Evolutionary conservation across 2,797 vertebrate species (phyloP).

Genomic region (Rhodeus uyekii): DNA sequence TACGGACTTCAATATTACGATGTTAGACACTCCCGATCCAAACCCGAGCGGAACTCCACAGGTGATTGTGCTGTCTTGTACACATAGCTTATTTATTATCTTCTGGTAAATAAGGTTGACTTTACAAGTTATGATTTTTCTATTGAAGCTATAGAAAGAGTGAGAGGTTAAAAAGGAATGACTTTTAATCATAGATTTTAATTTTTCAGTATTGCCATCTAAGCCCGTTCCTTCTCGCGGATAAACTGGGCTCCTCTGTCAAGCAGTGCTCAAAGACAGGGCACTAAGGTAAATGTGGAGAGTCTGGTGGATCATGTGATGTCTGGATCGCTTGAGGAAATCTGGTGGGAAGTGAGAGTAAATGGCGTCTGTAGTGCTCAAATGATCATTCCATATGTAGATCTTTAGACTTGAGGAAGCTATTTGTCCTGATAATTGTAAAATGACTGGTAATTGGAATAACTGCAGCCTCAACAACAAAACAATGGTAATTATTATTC

Average conservation of each 20-base stretch:
- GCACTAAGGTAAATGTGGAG: conserved; percentile 44
- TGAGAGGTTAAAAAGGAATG: neutral
- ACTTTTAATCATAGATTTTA: neutral
- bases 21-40: conserved; percentile 52
- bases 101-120: neutral
- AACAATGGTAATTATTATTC: neutral
- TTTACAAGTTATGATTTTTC: neutral
- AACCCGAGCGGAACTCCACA: conserved; percentile 53
- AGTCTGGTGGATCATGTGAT: neutral
- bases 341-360: conserved; percentile 1
- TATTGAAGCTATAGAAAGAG: neutral
- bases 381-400: neutral
- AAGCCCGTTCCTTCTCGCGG: conserved; percentile 73
- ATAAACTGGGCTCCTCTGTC: conserved; percentile 66
- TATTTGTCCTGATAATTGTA: neutral
- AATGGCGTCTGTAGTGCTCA: neutral
- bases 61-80: conserved; percentile 55
- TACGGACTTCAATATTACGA: conserved; percentile 67
- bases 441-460: neutral
- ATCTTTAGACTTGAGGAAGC: neutral
- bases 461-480: neutral
- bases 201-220: conserved; percentile 70
- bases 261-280: conserved; percentile 69
- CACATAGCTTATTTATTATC: neutral
- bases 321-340: neutral